A percentile compares a stretch with the other conserved stretches of the same genome.
phyloP scores from a whole-genome alignment of 2,113 vertebrate genomes.

The Tetrao urogallus region DNA sequence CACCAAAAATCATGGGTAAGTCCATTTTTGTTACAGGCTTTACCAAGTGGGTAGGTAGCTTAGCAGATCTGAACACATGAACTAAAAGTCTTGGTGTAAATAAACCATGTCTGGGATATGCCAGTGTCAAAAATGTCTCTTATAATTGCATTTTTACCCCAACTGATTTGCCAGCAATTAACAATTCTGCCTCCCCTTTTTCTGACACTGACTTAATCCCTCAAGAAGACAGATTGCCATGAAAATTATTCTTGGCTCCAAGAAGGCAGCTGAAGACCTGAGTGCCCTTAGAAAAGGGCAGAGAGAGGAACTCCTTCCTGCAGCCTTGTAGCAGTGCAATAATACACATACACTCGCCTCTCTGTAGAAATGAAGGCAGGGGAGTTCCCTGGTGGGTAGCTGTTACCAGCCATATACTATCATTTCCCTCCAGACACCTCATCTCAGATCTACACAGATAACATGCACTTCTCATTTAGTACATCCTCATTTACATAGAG shows the following conservation, averaged over 20 bases:
- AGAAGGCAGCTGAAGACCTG: constrained; percentile 23
- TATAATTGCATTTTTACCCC: constrained; percentile 47
- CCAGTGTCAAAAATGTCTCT: constrained; percentile 1
- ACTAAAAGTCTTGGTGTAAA: constrained; percentile 18
- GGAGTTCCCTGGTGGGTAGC: background rate
- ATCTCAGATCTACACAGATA: background rate
- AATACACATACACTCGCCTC: background rate
- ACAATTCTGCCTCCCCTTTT: constrained; percentile 24
- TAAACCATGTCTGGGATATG: background rate
- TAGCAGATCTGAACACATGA: background rate
- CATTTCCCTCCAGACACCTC: background rate
- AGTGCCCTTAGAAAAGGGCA: background rate
- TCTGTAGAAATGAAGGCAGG: background rate
- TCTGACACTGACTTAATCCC: constrained; percentile 32
- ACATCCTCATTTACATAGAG: constrained; percentile 35
- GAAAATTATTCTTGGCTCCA: constrained; percentile 37
- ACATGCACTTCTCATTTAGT: background rate
- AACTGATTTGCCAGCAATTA: constrained; percentile 50
- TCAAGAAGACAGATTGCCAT: constrained; percentile 26
- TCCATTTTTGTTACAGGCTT: constrained; percentile 1
- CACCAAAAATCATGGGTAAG: constrained; percentile 12
- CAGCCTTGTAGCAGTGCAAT: background rate
- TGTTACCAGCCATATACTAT: background rate
- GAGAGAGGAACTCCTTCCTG: constrained; percentile 8
- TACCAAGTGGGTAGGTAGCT: constrained; percentile 37